Evolutionary conservation across 1,140 invertebrate species (phyloP).

Genomic region (Drosophila biarmipes): DNA sequence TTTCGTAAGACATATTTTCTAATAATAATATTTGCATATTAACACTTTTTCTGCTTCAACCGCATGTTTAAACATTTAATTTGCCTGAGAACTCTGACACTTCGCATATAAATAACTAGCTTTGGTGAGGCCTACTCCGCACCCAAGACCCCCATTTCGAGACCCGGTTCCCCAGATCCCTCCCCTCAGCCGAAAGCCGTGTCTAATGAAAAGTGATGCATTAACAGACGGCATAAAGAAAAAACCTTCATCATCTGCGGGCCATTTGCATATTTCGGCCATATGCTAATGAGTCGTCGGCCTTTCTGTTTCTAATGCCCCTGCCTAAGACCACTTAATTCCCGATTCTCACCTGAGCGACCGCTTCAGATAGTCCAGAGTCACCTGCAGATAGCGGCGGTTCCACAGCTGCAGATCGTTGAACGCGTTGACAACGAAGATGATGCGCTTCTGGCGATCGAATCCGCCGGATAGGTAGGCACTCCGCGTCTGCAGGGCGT

Average conservation of each 20-base stretch:
- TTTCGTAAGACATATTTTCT: background rate
- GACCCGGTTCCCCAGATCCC: slow-evolving; percentile 8
- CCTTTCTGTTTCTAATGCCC: background rate
- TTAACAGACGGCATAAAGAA: slow-evolving; percentile 15
- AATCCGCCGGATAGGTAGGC: slow-evolving; percentile 88
- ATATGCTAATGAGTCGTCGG: slow-evolving; percentile 67
- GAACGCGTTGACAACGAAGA: slow-evolving; percentile 88
- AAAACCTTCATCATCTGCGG: slow-evolving; percentile 61
- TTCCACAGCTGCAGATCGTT: slow-evolving; percentile 86
- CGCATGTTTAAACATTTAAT: slow-evolving; percentile 21
- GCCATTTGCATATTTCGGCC: slow-evolving; percentile 73
- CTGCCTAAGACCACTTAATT: slow-evolving; percentile 1
- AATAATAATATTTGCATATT: background rate
- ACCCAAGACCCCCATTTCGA: background rate
- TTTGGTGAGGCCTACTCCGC: slow-evolving; percentile 20
- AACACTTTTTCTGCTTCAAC: background rate
- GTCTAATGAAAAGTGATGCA: slow-evolving; percentile 66
- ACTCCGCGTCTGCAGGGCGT: slow-evolving; percentile 85
- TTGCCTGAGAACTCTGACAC: slow-evolving; percentile 14
- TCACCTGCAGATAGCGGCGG: slow-evolving; percentile 85
- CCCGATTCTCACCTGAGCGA: slow-evolving; percentile 87
- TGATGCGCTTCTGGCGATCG: slow-evolving; percentile 87
- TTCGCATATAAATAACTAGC: slow-evolving; percentile 50
- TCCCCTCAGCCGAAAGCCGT: slow-evolving; percentile 9
- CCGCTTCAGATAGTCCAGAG: slow-evolving; percentile 87